Base-by-base conservation (phyloP, 2,888 invertebrate genomes). In the Parnassius orleans region DNA sequence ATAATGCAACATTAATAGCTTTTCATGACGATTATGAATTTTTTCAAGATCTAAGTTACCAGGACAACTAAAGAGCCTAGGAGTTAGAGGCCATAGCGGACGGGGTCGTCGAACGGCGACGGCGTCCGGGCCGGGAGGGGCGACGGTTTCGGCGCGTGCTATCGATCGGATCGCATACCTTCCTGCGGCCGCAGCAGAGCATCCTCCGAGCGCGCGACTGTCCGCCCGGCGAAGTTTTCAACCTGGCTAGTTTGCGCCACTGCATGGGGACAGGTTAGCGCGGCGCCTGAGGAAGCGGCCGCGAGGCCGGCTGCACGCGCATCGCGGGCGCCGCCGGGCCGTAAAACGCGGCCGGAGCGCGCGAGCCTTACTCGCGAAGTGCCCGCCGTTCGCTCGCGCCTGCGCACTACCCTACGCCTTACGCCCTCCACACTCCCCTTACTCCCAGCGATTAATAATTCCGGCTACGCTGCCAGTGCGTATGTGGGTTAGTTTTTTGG, bases 161-260 rank as follows among this genome's bases (percentile, higher is more conserved):
- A 92, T 87, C 86, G 92, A 92, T 86, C 92, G 85, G 73, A 82
- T 80, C 81, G 83, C 87, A 94, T 92, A 97, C 97, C 96, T 97
- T 97, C 93, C 96, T 96, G 93, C 97, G 95, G 94, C 97, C 97
- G 95, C 97, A 97, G 95, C 97, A 97, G 94, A 97, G 96, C 97
- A 97, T 97, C 94, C 95, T 95, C 94, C 95, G 95, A 94, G 95
- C 95, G 93, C 95, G 94, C 84, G 90, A 90, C 82, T 86, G 90
- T 83, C 90, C 91, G 87, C 91, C 90, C 92, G 94, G 93, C 93
- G 94, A 93, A 93, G 93, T 93, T 93, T 94, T 94, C 93, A 94
- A 94, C 93, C 95, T 95, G 93, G 95, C 94, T 91, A 95, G 94
- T 94, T 95, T 95, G 93, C 95, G 94, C 95, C 95, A 95, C 95